Conservation (phyloP, 2,888 invertebrate genomes). For the Cryptophagus acutangulus region DNA sequence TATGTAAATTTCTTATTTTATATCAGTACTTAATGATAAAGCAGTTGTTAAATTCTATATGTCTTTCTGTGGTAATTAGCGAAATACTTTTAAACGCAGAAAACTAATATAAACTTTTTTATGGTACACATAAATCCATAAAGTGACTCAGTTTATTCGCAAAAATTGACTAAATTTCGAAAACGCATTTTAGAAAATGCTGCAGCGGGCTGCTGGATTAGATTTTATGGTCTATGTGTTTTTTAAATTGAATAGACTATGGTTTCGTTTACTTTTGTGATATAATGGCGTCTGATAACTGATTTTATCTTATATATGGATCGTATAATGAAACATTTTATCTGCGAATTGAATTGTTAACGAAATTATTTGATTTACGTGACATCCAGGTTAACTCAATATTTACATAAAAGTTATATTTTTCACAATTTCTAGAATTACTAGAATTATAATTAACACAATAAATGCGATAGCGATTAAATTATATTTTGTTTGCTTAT, state of each 20-base stretch:
- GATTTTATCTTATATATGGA: constrained; percentile 1
- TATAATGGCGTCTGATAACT: constrained; percentile 2
- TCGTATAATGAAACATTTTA: not conserved
- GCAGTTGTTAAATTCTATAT: constrained; percentile 17
- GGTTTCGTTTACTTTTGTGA: no score
- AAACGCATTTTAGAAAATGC: not conserved
- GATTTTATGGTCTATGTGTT: not conserved
- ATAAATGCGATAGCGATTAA: constrained; percentile 9
- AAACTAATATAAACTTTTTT: constrained; percentile 1
- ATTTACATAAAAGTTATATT: constrained; percentile 22
- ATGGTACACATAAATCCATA: not conserved
- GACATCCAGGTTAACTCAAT: constrained; percentile 26
- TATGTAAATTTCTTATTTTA: constrained; percentile 18
- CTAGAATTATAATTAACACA: constrained; percentile 8
- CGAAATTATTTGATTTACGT: constrained; percentile 3
- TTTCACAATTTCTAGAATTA: constrained; percentile 13
- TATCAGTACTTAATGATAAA: constrained; percentile 17
- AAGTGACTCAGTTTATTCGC: no score
- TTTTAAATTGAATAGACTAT: not conserved
- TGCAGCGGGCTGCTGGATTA: not conserved
- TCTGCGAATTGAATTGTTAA: constrained; percentile 2
- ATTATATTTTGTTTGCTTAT: constrained; percentile 26
- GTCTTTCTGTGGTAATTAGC: not conserved
- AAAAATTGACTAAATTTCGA: not conserved
- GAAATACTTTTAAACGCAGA: not conserved